A percentile compares a stretch with the other conserved stretches of the same genome.
Evolutionary conservation across 2,797 vertebrate genomes (phyloP).

Genomic region (Moxostoma hubbsi): DNA sequence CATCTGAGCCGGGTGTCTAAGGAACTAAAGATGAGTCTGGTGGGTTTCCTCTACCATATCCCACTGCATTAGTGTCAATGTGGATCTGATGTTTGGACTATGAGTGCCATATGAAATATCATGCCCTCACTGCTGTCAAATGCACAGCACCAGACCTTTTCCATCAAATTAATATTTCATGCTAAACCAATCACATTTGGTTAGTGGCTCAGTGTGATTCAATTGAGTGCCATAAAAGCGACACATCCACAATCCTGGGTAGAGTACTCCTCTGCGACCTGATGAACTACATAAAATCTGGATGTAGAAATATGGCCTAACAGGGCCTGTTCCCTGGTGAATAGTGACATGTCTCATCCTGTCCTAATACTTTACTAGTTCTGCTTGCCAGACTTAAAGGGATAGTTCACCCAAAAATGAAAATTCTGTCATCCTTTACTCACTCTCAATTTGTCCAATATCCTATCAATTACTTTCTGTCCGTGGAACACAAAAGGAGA

Average conservation of each 20-base stretch:
- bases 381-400: constrained; percentile 33
- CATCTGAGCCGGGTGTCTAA: constrained; percentile 42
- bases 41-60: constrained; percentile 40
- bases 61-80: constrained; percentile 76
- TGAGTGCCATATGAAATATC: constrained; percentile 80
- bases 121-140: constrained; percentile 64
- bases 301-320: constrained; percentile 75
- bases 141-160: constrained; percentile 48
- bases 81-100: constrained; percentile 71
- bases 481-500: too few relatives aligned
- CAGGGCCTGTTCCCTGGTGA: constrained; percentile 60
- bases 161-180: constrained; percentile 81
- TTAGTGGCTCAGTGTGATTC: constrained; percentile 79
- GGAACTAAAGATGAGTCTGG: constrained; percentile 30
- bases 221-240: constrained; percentile 64
- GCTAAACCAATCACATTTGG: constrained; percentile 79
- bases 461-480: too few relatives aligned
- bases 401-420: too few relatives aligned
- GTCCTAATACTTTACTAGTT: constrained; percentile 51
- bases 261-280: constrained; percentile 70
- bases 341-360: constrained; percentile 65
- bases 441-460: too few relatives aligned
- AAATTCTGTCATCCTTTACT: too few relatives aligned
- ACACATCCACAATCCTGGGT: constrained; percentile 55
- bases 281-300: constrained; percentile 78